Conservation (phyloP, 2,888 invertebrate genomes). For the Heliconius sara region DNA sequence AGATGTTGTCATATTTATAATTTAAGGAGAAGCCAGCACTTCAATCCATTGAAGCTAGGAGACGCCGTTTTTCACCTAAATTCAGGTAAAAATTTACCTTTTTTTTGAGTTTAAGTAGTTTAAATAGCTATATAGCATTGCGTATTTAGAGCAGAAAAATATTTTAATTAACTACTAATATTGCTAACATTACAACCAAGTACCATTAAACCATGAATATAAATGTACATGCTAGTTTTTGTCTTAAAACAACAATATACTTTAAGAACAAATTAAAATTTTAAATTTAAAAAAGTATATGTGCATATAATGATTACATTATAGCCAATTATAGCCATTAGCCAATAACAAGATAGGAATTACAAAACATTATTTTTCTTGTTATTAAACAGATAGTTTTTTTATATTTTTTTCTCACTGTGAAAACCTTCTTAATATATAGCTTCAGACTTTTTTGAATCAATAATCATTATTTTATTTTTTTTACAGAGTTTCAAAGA, state of each 20-base stretch:
- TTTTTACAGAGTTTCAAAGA: slow-evolving; percentile 43
- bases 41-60: slow-evolving; percentile 60
- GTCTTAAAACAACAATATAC: not conserved
- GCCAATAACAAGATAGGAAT: not conserved
- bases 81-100: slow-evolving; percentile 60
- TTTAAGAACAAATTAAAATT: not conserved
- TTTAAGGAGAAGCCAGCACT: slow-evolving; percentile 42
- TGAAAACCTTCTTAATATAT: too few relatives aligned
- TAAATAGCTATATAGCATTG: not conserved
- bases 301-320: too few relatives aligned
- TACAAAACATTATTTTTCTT: not conserved
- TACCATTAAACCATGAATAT: too few relatives aligned
- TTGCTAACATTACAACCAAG: not conserved
- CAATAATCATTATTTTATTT: not conserved
- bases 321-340: too few relatives aligned
- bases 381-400: not conserved
- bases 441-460: too few relatives aligned
- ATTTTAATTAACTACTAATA: not conserved
- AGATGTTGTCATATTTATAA: not conserved
- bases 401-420: too few relatives aligned
- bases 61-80: slow-evolving; percentile 74
- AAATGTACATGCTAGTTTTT: not conserved
- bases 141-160: not conserved
- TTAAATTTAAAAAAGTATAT: not conserved
- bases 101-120: not conserved